Conservation (phyloP, 1,140 invertebrate genomes). For the Eupeodes corollae region DNA sequence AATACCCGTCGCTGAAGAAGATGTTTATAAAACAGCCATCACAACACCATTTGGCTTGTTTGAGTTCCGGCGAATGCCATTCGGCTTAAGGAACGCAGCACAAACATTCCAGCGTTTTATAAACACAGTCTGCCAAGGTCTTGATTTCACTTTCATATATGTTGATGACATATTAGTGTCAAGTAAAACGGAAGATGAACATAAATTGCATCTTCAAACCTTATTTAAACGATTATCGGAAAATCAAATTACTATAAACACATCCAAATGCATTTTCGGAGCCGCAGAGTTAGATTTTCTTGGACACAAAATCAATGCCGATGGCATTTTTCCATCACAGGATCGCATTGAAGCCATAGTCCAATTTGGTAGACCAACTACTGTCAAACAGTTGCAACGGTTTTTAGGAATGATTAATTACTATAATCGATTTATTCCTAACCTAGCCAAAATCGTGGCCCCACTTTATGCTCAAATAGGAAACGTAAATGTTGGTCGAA, state of each 20-base stretch:
- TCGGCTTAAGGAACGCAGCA: slow-evolving; percentile 29
- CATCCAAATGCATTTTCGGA: slow-evolving; percentile 20
- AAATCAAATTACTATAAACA: slow-evolving; percentile 18
- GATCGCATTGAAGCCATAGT: slow-evolving; percentile 3
- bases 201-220: slow-evolving; percentile 16
- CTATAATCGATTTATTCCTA: slow-evolving; percentile 23
- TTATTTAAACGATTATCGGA: slow-evolving; percentile 14
- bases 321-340: slow-evolving; percentile 12
- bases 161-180: slow-evolving; percentile 44
- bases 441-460: slow-evolving; percentile 14
- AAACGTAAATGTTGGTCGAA: slow-evolving; percentile 18
- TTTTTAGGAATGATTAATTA: slow-evolving; percentile 39
- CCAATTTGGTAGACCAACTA: slow-evolving; percentile 23
- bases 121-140: slow-evolving; percentile 32
- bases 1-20: slow-evolving; percentile 23
- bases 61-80: slow-evolving; percentile 33
- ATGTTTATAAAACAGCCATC: slow-evolving; percentile 32
- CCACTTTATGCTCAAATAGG: slow-evolving; percentile 15
- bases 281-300: slow-evolving; percentile 17
- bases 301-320: slow-evolving; percentile 10
- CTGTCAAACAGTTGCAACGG: slow-evolving; percentile 19
- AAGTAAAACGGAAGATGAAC: slow-evolving; percentile 20
- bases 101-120: slow-evolving; percentile 42
- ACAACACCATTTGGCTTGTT: slow-evolving; percentile 33
- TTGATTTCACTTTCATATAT: slow-evolving; percentile 25